Evolutionary conservation across 2,888 invertebrate genomes (phyloP).

Genomic region (Nomada lathburiana): DNA sequence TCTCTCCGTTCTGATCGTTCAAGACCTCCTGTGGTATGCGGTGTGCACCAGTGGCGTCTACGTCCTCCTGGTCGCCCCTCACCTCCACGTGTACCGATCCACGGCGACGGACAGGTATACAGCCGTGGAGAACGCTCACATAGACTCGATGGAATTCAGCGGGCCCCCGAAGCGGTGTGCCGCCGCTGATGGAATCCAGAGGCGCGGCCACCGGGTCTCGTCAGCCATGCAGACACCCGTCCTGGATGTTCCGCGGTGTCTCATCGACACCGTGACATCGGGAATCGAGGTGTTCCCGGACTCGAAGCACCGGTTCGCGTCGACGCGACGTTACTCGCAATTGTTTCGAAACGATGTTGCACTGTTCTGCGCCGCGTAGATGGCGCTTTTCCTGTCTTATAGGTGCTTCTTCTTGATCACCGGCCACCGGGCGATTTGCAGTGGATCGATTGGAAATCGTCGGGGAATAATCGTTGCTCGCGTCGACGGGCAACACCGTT

Average conservation of each 20-base stretch:
- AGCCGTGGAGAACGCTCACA: slow-evolving; percentile 35
- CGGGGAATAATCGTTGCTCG: no score
- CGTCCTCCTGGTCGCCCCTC: slow-evolving; percentile 52
- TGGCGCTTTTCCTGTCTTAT: slow-evolving; percentile 37
- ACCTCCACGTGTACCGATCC: slow-evolving; percentile 65
- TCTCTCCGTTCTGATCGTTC: slow-evolving; percentile 6
- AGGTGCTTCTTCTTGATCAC: neutral
- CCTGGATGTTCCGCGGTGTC: slow-evolving; percentile 38
- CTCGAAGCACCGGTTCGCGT: no score
- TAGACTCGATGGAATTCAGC: slow-evolving; percentile 46
- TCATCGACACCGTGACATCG: slow-evolving; percentile 42
- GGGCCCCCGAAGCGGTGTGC: slow-evolving; percentile 52
- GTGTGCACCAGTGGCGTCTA: slow-evolving; percentile 64
- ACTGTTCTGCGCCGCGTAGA: slow-evolving; percentile 35
- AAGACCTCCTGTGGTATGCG: slow-evolving; percentile 67
- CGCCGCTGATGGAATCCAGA: slow-evolving; percentile 78
- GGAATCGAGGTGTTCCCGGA: neutral
- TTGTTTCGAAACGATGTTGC: neutral
- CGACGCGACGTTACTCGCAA: neutral
- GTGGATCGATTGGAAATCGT: no score
- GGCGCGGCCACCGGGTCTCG: slow-evolving; percentile 74
- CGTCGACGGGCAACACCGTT: neutral
- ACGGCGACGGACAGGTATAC: slow-evolving; percentile 41
- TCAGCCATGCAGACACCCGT: slow-evolving; percentile 59
- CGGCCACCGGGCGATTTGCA: neutral